Conservation (phyloP, 2,113 vertebrate species). For the Pelecanoides urinatrix region DNA sequence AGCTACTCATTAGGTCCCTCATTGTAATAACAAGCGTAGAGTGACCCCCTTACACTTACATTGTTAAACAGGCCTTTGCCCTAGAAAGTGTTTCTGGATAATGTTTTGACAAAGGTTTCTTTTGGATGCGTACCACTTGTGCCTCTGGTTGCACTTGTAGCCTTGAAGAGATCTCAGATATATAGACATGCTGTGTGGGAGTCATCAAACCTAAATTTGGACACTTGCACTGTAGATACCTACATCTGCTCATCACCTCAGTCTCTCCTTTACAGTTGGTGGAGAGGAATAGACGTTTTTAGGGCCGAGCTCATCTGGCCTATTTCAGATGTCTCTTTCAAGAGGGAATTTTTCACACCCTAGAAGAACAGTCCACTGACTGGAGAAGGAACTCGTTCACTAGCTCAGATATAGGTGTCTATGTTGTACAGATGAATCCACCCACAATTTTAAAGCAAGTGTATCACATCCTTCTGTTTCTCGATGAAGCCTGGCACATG, state of each 20-base stretch:
- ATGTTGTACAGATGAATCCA: constrained; percentile 2
- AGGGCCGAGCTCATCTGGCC: background rate
- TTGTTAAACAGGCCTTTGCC: background rate
- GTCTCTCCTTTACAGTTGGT: background rate
- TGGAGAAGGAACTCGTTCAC: background rate
- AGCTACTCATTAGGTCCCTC: background rate
- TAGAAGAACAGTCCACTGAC: background rate
- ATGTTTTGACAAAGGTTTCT: background rate
- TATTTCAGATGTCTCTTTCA: constrained; percentile 33
- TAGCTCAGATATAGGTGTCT: constrained; percentile 4
- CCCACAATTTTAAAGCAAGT: constrained; percentile 3
- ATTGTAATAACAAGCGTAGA: background rate
- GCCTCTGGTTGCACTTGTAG: background rate
- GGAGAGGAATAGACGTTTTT: background rate
- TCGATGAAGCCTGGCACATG: background rate
- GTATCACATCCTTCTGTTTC: constrained; percentile 11
- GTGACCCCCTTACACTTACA: background rate
- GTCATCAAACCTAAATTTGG: constrained; percentile 5
- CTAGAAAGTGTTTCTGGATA: background rate
- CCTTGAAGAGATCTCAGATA: background rate
- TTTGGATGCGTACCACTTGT: background rate
- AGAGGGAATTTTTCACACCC: constrained; percentile 32
- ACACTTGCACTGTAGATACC: background rate
- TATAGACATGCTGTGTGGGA: background rate
- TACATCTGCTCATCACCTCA: constrained; percentile 32